Base-by-base conservation (phyloP, 2,888 invertebrate species). In the Drosophila infuscata region DNA sequence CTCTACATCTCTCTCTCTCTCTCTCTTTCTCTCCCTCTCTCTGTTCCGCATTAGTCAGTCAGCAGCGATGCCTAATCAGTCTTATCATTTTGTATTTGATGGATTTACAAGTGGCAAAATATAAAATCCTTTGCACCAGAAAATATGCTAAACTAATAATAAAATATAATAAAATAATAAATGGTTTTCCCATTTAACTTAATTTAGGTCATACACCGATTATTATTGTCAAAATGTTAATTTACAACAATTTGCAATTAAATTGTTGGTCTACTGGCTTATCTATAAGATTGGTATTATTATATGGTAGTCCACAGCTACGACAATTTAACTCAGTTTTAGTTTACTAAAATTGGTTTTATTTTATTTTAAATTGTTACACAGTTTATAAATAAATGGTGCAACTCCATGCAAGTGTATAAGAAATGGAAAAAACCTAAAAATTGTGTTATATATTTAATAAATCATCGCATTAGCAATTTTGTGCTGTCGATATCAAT, bases 391-490 rank as follows among this genome's bases (percentile, higher is more conserved):
- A 51, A 51, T 11, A 49, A 49, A 49, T 29, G 6, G n/a, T 32
- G n/a, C n/a, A 12, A 63, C 20, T 30, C 43, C 65, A 43, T 65
- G 57, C 66, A 43, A 33, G 36, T 49, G 38, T 38, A 36, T 51
- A 1, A 20, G 49, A 53, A 54, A 41, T 56, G 70, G 65, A 63
- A 78, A 67, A 77, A 77, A 53, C 43, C 53, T 7, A 46, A 53
- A 65, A 61, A 35, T 46, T 51, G 62, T 74, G 63, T 81, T 81
- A 73, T 88, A 82, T 88, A 88, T 82, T 85, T 83, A 83, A 79
- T 81, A 90, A 91, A 89, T 91, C 89, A 81, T 74, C 43, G 79
- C 64, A 81, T 79, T 87, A 87, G 74, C 73, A 71, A 70, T 67
- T 61, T 69, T 64, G 54, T 61, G 60, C 41, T 54, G 64, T 25